These are phyloP conservation scores for Amniataba percoides DNA, from an alignment of 2,797 vertebrate genomes.

Conservation along the genomic window DNA sequence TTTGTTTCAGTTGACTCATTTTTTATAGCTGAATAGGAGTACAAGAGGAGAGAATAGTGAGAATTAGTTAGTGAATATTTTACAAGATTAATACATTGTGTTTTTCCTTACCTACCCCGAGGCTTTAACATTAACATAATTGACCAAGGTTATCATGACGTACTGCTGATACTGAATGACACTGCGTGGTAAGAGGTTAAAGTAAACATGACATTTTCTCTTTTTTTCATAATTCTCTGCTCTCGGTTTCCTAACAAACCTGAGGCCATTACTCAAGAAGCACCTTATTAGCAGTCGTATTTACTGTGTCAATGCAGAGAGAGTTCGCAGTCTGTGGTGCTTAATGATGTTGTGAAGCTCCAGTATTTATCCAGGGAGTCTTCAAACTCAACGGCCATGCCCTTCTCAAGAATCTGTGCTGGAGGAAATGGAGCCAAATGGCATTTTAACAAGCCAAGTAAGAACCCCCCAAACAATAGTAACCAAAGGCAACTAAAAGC, in stretches of 20 bases:
- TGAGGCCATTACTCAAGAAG: not conserved
- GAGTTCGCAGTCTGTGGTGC: not conserved
- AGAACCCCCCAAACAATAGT: constrained; percentile 48
- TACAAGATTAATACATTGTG: too few species aligned
- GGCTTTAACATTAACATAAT: not conserved
- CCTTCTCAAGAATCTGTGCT: constrained; percentile 14
- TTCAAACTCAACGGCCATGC: constrained; percentile 23
- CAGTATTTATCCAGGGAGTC: constrained; percentile 37
- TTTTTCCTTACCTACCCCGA: not conserved
- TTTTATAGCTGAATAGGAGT: too few species aligned
- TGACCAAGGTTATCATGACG: not conserved
- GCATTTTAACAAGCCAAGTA: constrained; percentile 54
- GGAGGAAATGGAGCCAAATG: constrained; percentile 29
- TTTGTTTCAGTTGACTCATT: too few species aligned
- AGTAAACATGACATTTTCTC: not conserved
- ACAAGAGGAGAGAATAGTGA: too few species aligned
- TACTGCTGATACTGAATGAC: not conserved
- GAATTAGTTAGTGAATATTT: too few species aligned
- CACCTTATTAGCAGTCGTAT: not conserved
- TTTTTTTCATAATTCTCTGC: not conserved
- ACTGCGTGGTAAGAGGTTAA: not conserved
- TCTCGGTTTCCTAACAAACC: not conserved
- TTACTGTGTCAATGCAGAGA: not conserved
- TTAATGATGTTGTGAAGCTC: constrained; percentile 11
- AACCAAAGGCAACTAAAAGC: constrained; percentile 64